These are phyloP conservation scores for Stenoptilia bipunctidactyla DNA, from an alignment of 2,888 invertebrate species.

Conservation along the genomic window DNA sequence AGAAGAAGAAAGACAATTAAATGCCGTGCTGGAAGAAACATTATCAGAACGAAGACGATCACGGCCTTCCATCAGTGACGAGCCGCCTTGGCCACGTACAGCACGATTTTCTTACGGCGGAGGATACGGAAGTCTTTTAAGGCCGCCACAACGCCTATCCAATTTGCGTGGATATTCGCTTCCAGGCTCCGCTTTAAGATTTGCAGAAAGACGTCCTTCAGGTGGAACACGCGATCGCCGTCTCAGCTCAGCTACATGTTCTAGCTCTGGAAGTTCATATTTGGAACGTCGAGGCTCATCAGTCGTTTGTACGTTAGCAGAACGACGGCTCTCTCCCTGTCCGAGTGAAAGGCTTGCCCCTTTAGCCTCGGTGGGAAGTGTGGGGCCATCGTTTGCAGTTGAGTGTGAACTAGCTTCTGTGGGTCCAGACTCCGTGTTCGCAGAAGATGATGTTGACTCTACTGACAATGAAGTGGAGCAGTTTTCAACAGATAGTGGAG, in stretches of 20 bases:
- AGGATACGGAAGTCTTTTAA: constrained; percentile 78
- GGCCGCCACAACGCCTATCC: constrained; percentile 76
- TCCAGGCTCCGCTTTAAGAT: constrained; percentile 70
- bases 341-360: constrained; percentile 76
- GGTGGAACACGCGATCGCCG: constrained; percentile 70
- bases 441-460: constrained; percentile 78
- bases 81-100: constrained; percentile 66
- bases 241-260: constrained; percentile 86
- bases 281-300: constrained; percentile 86
- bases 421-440: constrained; percentile 85
- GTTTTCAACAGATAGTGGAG: constrained; percentile 86
- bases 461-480: constrained; percentile 89
- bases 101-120: constrained; percentile 66
- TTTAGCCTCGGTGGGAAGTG: constrained; percentile 84
- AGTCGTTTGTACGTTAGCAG: constrained; percentile 80
- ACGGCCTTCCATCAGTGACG: constrained; percentile 76
- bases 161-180: constrained; percentile 71
- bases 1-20: constrained; percentile 81
- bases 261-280: constrained; percentile 87
- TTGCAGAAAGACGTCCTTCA: constrained; percentile 60
- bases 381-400: constrained; percentile 76
- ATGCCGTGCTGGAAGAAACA: constrained; percentile 79
- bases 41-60: constrained; percentile 55
- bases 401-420: constrained; percentile 80
- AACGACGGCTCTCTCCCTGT: constrained; percentile 88